These are phyloP conservation scores for Helicoverpa zea DNA, from an alignment of 1,140 invertebrate genomes.

Conservation along the genomic window DNA sequence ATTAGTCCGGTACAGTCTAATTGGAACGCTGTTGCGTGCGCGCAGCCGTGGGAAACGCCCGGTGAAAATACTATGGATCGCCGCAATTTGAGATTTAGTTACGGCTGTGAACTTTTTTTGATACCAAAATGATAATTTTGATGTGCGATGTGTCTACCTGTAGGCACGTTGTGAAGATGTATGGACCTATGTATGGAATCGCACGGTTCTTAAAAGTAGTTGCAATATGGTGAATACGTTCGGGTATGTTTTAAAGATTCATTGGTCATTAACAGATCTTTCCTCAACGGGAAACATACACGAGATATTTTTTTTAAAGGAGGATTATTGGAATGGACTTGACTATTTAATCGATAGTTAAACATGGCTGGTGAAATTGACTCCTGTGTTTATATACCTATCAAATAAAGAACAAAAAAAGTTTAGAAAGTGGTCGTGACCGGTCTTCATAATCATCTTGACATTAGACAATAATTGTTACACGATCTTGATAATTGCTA, in stretches of 20 bases:
- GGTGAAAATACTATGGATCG: conserved; percentile 69
- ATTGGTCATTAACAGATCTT: no score
- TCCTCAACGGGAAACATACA: no score
- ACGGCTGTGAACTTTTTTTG: conserved; percentile 64
- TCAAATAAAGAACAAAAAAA: background rate
- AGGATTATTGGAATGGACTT: no score
- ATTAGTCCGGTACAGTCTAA: conserved; percentile 65
- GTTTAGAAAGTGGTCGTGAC: conserved; percentile 8
- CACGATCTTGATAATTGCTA: conserved; percentile 18
- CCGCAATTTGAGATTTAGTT: conserved; percentile 69
- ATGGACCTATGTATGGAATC: no score
- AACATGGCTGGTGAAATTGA: no score
- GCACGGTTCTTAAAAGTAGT: no score
- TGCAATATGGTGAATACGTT: no score
- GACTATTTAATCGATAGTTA: no score
- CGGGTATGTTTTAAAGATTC: no score
- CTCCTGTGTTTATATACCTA: no score
- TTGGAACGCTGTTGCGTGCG: conserved; percentile 66
- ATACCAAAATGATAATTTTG: conserved; percentile 32
- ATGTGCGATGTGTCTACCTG: conserved; percentile 4
- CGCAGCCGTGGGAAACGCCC: conserved; percentile 70
- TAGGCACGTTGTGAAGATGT: no score
- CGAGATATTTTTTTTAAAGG: no score
- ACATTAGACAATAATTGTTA: conserved; percentile 27
- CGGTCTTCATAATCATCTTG: background rate